These are phyloP conservation scores for Elysia chlorotica DNA, from an alignment of 1,140 invertebrate genomes.

Conservation along the genomic window DNA sequence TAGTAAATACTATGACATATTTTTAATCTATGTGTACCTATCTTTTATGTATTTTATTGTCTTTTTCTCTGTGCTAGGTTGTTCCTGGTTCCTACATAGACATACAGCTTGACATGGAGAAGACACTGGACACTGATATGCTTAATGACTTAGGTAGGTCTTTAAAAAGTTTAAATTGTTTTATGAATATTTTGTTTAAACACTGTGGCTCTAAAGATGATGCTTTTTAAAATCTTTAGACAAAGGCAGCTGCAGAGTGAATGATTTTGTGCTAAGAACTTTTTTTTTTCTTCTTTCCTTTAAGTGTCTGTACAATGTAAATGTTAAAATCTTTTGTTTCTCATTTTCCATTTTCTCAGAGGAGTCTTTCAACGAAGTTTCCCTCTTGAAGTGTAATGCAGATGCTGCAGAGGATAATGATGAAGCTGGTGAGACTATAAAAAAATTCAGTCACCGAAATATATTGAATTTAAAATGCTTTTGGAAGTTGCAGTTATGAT, in stretches of 20 bases:
- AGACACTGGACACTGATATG: conserved; percentile 16
- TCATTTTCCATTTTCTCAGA: neutral
- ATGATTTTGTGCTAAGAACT: neutral
- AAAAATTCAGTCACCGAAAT: too few relatives aligned
- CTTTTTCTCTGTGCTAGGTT: conserved; percentile 8
- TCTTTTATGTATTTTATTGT: neutral
- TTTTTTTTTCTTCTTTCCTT: neutral
- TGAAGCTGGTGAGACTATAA: neutral
- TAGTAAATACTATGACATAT: too few relatives aligned
- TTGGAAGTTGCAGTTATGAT: neutral
- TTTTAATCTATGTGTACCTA: too few relatives aligned
- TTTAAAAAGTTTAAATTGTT: neutral
- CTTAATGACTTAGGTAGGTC: conserved; percentile 15
- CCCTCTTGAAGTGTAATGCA: neutral
- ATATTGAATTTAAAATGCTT: too few relatives aligned
- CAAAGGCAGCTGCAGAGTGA: too few relatives aligned
- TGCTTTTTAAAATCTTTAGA: too few relatives aligned
- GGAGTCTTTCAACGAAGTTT: conserved; percentile 16
- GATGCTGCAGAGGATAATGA: neutral
- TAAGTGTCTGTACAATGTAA: too few relatives aligned
- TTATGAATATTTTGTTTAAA: neutral
- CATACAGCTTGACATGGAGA: conserved; percentile 20
- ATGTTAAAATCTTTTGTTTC: neutral
- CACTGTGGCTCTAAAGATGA: neutral
- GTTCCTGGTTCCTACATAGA: conserved; percentile 19